Conservation (phyloP, 2,888 invertebrate species). For the Drosophila prolongata region DNA sequence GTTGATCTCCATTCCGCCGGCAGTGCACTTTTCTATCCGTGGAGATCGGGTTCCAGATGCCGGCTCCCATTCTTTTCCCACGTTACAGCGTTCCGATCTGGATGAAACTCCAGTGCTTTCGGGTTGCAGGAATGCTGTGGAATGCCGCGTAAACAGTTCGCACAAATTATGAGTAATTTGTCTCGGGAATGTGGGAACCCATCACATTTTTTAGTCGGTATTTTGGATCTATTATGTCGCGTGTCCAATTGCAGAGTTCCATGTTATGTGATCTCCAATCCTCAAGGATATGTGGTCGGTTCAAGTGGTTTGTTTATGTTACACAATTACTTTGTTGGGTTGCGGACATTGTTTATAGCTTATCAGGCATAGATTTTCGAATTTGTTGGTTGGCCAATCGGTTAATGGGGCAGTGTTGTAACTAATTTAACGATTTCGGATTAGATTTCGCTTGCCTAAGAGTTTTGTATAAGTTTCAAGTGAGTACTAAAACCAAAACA, state of each 20-base stretch:
- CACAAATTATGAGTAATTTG: constrained; percentile 5
- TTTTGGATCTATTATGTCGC: not conserved
- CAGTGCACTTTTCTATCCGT: constrained; percentile 21
- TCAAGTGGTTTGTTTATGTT: constrained; percentile 22
- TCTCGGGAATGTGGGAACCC: not conserved
- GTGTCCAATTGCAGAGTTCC: constrained; percentile 1
- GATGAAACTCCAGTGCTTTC: constrained; percentile 1
- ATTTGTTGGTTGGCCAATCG: constrained; percentile 4
- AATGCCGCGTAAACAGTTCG: constrained; percentile 31
- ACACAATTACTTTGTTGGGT: not conserved
- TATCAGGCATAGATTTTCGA: not conserved
- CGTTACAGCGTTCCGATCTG: constrained; percentile 8
- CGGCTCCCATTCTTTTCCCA: constrained; percentile 30
- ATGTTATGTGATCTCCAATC: not conserved
- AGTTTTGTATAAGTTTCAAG: not conserved
- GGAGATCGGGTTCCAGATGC: constrained; percentile 13
- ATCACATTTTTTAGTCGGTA: not conserved
- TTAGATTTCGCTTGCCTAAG: constrained; percentile 20
- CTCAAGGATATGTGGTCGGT: constrained; percentile 2
- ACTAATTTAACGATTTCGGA: constrained; percentile 20
- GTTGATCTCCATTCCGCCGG: constrained; percentile 27
- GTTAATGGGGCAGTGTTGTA: constrained; percentile 3
- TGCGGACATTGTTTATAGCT: not conserved
- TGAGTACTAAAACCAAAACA: too few relatives aligned
- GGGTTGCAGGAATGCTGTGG: constrained; percentile 17